Conservation (phyloP, 1,140 invertebrate genomes). For the Dufourea novaeangliae region DNA sequence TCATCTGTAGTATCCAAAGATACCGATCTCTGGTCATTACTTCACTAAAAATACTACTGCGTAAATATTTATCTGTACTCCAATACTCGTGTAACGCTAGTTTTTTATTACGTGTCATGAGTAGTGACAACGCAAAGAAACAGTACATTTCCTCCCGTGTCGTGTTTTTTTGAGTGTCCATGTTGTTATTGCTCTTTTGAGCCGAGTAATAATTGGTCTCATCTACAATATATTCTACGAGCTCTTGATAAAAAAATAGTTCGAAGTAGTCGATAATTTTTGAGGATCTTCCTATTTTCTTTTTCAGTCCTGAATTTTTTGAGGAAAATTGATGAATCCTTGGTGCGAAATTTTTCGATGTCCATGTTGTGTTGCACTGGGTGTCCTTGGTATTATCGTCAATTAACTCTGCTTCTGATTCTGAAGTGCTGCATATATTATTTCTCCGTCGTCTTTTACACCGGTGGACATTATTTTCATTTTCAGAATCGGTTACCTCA, state of each 20-base stretch:
- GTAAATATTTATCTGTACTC: conserved; percentile 44
- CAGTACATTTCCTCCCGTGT: conserved; percentile 23
- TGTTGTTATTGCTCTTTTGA: conserved; percentile 26
- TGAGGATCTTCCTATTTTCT: not conserved
- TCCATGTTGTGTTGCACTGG: not conserved
- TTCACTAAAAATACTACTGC: conserved; percentile 50
- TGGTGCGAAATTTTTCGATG: not conserved
- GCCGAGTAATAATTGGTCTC: conserved; percentile 31
- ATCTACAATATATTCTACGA: conserved; percentile 22
- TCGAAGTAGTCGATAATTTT: conserved; percentile 28
- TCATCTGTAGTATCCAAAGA: too few species aligned
- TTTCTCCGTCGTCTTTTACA: conserved; percentile 25
- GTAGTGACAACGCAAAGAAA: conserved; percentile 22
- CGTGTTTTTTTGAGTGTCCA: conserved; percentile 2
- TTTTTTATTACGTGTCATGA: conserved; percentile 28
- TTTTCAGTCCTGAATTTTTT: not conserved
- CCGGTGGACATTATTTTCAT: conserved; percentile 33
- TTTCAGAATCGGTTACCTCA: too few species aligned
- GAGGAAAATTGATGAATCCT: not conserved
- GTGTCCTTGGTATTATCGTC: not conserved
- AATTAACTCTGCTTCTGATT: conserved; percentile 25
- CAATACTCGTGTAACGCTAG: conserved; percentile 53
- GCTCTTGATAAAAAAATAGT: conserved; percentile 11
- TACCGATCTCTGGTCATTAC: conserved; percentile 47
- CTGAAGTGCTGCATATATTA: conserved; percentile 8